Base-by-base conservation (phyloP, 2,888 invertebrate species). In the Agrochola lychnidis region DNA sequence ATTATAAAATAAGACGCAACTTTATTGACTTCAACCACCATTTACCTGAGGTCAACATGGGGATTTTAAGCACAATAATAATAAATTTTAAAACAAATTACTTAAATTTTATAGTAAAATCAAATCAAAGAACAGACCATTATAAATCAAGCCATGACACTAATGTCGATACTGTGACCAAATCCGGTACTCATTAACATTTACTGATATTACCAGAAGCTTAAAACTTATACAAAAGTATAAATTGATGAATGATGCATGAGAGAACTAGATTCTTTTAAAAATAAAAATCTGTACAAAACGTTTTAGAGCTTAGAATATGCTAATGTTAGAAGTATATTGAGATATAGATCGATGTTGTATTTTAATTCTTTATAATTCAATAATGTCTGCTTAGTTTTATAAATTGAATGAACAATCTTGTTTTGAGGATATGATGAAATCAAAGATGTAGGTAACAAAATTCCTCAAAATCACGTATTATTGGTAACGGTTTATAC, bases 181-280 rank as follows among this genome's bases (percentile, higher is more conserved):
- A 94, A 94, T 93, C 93, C 92, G 92, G 92, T 91, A 89, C 88
- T 87, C 85, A 95, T 95, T 95, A 93, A 93, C 94, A 94, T 95
- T 93, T 94, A 92, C 91, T 91, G 92, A 94, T 94, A 94, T 91
- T 91, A 93, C 94, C 95, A 95, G 95, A 94, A 95, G 95, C 95
- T 89, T 90, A 90, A 87, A 93, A 89, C 90, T 90, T 92, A 94
- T 93, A 91, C 90, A 84, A 89, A 92, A 88, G 87, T 90, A 90
- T 94, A 94, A 94, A 93, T 93, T 94, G 93, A 91, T 95, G 93
- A 95, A 95, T 94, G 94, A 95, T 95, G 91, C 93, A 95, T 94
- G 92, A 94, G 92, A 76, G 72, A 70, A 82, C 75, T 83, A 77
- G 80, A 80, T 80, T 81, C 63, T 78, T 75, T 69, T 36, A 62